These are phyloP conservation scores for Bos javanicus DNA, from an alignment of 2,113 vertebrate species.

Conservation along the genomic window DNA sequence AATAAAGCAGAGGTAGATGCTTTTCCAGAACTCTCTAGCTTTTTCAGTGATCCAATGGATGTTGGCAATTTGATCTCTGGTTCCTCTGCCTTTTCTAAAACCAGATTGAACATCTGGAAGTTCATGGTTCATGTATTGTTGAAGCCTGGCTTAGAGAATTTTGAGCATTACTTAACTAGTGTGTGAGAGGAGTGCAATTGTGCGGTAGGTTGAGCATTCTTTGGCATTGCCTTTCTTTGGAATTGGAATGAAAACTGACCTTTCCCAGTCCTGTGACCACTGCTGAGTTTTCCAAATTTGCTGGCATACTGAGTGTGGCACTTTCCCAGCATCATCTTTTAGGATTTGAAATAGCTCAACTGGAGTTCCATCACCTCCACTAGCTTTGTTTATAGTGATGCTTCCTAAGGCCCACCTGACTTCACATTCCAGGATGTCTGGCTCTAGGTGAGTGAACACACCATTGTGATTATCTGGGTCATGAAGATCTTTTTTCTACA, in stretches of 20 bases:
- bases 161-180: not conserved
- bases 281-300: not conserved
- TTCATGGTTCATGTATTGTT: rapidly evolving
- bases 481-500: rapidly evolving
- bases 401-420: not conserved
- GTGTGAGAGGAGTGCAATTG: not conserved
- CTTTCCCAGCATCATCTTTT: not conserved
- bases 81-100: not conserved
- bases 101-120: not conserved
- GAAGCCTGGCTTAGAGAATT: not conserved
- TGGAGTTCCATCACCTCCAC: not conserved
- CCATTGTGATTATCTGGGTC: not conserved
- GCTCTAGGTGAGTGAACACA: not conserved
- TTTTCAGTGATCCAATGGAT: not conserved
- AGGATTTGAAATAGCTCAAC: not conserved
- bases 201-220: not conserved
- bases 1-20: not conserved
- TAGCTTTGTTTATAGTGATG: not conserved
- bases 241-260: not conserved
- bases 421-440: not conserved
- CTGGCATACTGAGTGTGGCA: not conserved
- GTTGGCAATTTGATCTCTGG: not conserved
- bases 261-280: not conserved
- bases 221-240: not conserved
- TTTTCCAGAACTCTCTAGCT: not conserved